phyloP scores from a whole-genome alignment of 2,888 invertebrate genomes.

The Papilio gigon region DNA sequence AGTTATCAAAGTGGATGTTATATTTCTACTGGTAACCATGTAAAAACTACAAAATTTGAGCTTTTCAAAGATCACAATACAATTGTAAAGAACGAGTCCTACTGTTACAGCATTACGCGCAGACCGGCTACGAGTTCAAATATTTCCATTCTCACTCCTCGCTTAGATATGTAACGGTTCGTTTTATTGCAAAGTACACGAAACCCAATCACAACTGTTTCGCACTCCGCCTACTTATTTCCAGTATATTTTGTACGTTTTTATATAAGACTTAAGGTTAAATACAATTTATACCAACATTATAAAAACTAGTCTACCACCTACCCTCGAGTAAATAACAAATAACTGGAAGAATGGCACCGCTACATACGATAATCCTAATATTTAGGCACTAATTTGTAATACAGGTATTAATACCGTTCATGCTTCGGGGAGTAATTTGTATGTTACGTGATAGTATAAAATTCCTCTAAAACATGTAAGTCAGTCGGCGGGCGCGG shows the following conservation, averaged over 20 bases:
- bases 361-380: constrained; percentile 27
- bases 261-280: constrained; percentile 40
- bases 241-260: constrained; percentile 52
- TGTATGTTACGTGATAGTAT: constrained; percentile 13
- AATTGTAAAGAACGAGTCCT: constrained; percentile 46
- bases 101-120: constrained; percentile 40
- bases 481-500: constrained; percentile 51
- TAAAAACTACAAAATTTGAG: constrained; percentile 72
- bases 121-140: constrained; percentile 42
- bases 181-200: constrained; percentile 51
- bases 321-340: constrained; percentile 32
- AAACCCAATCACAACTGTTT: constrained; percentile 70
- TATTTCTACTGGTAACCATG: constrained; percentile 16
- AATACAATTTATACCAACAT: constrained; percentile 30
- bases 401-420: constrained; percentile 12
- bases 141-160: constrained; percentile 60
- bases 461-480: constrained; percentile 31
- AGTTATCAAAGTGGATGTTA: constrained; percentile 42
- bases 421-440: constrained; percentile 20
- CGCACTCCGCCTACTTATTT: constrained; percentile 51
- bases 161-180: constrained; percentile 69
- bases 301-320: background rate
- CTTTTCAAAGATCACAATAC: constrained; percentile 56
- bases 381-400: constrained; percentile 38
- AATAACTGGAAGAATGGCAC: constrained; percentile 20